Evolutionary conservation across 23 tunicate genomes (phyloP).

Genomic region (Clavelina lepadiformis): DNA sequence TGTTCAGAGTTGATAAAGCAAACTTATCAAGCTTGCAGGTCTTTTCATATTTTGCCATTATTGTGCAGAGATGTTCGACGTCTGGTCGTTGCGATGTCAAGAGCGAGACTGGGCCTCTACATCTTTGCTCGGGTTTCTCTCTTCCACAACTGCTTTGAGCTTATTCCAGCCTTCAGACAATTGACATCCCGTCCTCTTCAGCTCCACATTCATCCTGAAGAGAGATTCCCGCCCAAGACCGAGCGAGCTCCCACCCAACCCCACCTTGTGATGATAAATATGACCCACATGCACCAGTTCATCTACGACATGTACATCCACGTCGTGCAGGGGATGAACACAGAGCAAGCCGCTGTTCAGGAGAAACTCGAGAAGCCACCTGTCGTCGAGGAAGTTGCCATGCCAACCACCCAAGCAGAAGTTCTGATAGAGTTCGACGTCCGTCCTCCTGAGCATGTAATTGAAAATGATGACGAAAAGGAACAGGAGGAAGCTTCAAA

Average conservation of each 20-base stretch:
- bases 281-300: conserved; percentile 88
- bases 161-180: conserved; percentile 73
- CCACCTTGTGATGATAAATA: conserved; percentile 43
- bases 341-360: conserved; percentile 6
- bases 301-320: conserved; percentile 88
- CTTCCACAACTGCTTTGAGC: conserved; percentile 94
- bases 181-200: conserved; percentile 64
- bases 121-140: conserved; percentile 82
- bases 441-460: conserved; percentile 14
- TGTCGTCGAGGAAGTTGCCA: conserved; percentile 1
- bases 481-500: not conserved
- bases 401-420: conserved; percentile 17
- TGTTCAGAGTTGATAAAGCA: no score
- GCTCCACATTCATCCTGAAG: conserved; percentile 63
- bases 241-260: conserved; percentile 17
- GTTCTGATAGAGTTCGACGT: conserved; percentile 69
- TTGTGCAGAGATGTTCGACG: conserved; percentile 87
- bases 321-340: conserved; percentile 40
- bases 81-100: conserved; percentile 96
- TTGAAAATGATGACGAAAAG: conserved; percentile 3
- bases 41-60: no score
- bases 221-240: conserved; percentile 42
- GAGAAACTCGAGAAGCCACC: conserved; percentile 16
- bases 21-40: no score
- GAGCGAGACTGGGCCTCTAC: conserved; percentile 95